phyloP scores from a whole-genome alignment of 2,888 invertebrate species.

The Phragmatobia fuliginosa region DNA sequence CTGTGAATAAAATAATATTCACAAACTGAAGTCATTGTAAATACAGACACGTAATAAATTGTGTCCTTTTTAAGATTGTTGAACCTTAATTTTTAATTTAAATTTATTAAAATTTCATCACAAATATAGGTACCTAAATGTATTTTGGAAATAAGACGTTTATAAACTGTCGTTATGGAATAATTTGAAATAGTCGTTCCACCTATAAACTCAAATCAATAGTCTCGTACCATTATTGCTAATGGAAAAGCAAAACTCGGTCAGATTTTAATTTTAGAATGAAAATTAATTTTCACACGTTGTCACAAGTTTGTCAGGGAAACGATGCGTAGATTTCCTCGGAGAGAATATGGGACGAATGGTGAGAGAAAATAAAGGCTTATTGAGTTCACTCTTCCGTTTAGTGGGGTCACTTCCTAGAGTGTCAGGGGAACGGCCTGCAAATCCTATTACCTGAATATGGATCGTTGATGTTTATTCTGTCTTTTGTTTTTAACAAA shows the following conservation, averaged over 20 bases:
- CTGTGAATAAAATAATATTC: background rate
- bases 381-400: slow-evolving; percentile 73
- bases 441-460: slow-evolving; percentile 74
- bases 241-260: background rate
- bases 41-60: background rate
- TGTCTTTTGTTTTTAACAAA: slow-evolving; percentile 48
- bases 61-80: no score
- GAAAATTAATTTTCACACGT: slow-evolving; percentile 32
- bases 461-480: slow-evolving; percentile 63
- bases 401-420: slow-evolving; percentile 78
- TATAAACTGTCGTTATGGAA: background rate
- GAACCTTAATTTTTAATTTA: background rate
- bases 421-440: slow-evolving; percentile 65
- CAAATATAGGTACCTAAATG: no score
- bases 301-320: slow-evolving; percentile 19
- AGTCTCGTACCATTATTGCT: background rate
- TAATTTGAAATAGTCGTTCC: background rate
- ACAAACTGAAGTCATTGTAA: background rate
- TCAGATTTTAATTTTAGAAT: slow-evolving; percentile 3
- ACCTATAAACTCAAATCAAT: background rate
- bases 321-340: slow-evolving; percentile 34
- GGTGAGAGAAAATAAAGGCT: slow-evolving; percentile 65
- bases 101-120: no score
- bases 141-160: no score
- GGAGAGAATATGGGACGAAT: slow-evolving; percentile 47